These are phyloP conservation scores for Acromyrmex heyeri DNA, from an alignment of 1,140 invertebrate genomes.

Conservation along the genomic window DNA sequence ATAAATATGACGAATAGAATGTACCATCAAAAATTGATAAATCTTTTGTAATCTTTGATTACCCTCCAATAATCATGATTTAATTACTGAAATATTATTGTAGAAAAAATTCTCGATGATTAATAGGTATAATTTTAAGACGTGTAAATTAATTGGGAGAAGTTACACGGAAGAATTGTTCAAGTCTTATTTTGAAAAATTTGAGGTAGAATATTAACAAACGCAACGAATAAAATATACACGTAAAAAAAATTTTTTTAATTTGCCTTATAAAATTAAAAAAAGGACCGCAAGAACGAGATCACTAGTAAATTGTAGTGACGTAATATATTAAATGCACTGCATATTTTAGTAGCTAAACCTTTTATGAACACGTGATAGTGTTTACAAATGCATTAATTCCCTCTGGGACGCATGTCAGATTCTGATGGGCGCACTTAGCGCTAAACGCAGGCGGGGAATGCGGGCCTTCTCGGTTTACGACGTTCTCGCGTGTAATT, in stretches of 20 bases:
- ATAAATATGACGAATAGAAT: neutral
- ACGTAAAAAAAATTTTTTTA: neutral
- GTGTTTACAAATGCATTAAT: neutral
- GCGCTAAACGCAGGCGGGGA: constrained; percentile 22
- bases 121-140: neutral
- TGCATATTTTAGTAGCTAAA: neutral
- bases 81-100: too few species aligned
- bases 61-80: too few species aligned
- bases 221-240: neutral
- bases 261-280: neutral
- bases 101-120: neutral
- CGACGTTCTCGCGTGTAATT: constrained; percentile 40
- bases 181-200: neutral
- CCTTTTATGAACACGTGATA: neutral
- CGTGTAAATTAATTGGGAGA: neutral
- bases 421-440: constrained; percentile 26
- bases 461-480: constrained; percentile 31
- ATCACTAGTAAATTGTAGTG: neutral
- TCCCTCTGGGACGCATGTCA: neutral
- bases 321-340: too few species aligned
- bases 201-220: neutral
- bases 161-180: neutral
- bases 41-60: too few species aligned
- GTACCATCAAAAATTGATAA: too few species aligned
- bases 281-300: neutral